phyloP scores from a whole-genome alignment of 2,888 invertebrate genomes.

The Lepidocyrtoides sp. region DNA sequence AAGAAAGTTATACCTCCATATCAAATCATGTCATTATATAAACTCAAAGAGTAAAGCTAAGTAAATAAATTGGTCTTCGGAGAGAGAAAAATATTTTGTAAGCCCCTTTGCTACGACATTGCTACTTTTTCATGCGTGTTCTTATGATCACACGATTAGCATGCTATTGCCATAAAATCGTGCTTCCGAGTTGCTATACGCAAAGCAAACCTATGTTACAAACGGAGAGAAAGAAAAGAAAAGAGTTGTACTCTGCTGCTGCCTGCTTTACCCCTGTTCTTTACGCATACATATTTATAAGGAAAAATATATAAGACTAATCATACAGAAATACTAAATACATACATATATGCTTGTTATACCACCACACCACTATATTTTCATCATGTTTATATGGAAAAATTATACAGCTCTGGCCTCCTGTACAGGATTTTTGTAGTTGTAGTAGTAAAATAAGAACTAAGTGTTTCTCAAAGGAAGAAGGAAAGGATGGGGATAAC shows the following conservation, averaged over 20 bases:
- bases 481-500: slow-evolving; percentile 45
- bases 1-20: not conserved
- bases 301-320: not conserved
- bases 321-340: no score
- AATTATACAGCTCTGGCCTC: not conserved
- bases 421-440: not conserved
- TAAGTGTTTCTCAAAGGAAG: slow-evolving; percentile 13
- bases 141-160: slow-evolving; percentile 76
- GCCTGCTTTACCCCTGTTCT: not conserved
- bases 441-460: not conserved
- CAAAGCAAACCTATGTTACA: not conserved
- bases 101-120: slow-evolving; percentile 51
- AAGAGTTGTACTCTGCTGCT: not conserved
- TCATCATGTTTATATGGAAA: not conserved
- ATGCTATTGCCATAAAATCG: slow-evolving; percentile 72
- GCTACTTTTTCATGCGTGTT: slow-evolving; percentile 65
- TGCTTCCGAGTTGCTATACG: slow-evolving; percentile 42
- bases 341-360: not conserved
- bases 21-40: slow-evolving; percentile 1
- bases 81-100: slow-evolving; percentile 65
- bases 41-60: slow-evolving; percentile 36
- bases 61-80: slow-evolving; percentile 67
- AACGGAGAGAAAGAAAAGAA: not conserved
- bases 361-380: not conserved
- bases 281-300: no score